Percentiles rank a stretch among this genome's conserved stretches.
phyloP scores from a whole-genome alignment of 2,888 invertebrate species.

The Netelia virgata region DNA sequence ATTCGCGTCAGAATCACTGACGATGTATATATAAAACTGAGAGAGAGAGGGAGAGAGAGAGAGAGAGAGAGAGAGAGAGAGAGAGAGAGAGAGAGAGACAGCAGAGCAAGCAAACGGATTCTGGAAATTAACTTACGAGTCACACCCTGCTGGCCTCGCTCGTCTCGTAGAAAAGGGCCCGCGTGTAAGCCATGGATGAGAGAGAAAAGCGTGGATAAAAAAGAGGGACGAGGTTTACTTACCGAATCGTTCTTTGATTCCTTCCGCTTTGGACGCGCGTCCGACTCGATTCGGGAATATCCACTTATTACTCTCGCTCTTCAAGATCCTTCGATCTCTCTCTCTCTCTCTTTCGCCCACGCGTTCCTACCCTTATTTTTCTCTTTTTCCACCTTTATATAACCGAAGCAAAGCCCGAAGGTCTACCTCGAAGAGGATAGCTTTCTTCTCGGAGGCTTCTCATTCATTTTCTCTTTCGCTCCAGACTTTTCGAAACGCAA shows the following conservation, averaged over 20 bases:
- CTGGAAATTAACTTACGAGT: constrained; percentile 60
- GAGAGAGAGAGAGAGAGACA: constrained; percentile 1
- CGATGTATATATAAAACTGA: constrained; percentile 9
- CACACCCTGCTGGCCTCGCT: constrained; percentile 19
- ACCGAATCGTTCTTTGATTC: constrained; percentile 62
- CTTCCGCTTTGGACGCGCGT: constrained; percentile 51
- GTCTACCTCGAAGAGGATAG: constrained; percentile 24
- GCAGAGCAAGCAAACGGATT: constrained; percentile 48
- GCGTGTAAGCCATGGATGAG: neutral
- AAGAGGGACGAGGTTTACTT: constrained; percentile 42
- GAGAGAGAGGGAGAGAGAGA: neutral
- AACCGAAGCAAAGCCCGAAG: constrained; percentile 9
- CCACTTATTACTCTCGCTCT: constrained; percentile 57
- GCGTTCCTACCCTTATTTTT: constrained; percentile 1
- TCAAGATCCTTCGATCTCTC: constrained; percentile 41
- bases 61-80: neutral
- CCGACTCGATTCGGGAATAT: constrained; percentile 59
- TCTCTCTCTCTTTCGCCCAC: constrained; percentile 36
- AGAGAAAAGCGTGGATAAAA: constrained; percentile 13
- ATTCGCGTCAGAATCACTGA: constrained; percentile 26
- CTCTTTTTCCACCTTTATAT: constrained; percentile 13
- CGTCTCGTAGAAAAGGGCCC: neutral
- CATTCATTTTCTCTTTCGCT: constrained; percentile 57
- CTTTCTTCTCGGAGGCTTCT: constrained; percentile 51
- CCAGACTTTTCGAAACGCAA: constrained; percentile 13